These are phyloP conservation scores for Rhamnusium bicolor DNA, from an alignment of 2,888 invertebrate species.

Conservation along the genomic window DNA sequence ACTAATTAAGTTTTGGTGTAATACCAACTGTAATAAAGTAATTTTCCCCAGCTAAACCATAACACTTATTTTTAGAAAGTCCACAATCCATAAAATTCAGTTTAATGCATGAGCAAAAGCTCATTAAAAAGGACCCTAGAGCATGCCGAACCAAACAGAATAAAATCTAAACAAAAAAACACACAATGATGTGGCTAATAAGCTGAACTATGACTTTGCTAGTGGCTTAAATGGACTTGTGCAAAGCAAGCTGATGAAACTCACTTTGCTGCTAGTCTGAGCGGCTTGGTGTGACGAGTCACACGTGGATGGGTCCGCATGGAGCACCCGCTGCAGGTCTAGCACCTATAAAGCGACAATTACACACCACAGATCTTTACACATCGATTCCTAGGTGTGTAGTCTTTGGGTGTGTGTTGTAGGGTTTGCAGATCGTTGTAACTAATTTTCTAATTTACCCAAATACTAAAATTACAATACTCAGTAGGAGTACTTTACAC, in stretches of 20 bases:
- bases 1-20: too few species aligned
- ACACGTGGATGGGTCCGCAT: conserved; percentile 80
- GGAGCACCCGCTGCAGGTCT: conserved; percentile 86
- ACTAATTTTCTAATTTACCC: not conserved
- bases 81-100: not conserved
- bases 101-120: not conserved
- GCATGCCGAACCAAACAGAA: conserved; percentile 15
- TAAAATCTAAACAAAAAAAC: not conserved
- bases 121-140: not conserved
- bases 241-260: conserved; percentile 51
- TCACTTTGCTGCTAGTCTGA: conserved; percentile 69
- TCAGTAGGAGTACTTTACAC: not conserved
- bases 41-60: not conserved
- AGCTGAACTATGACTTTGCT: conserved; percentile 17
- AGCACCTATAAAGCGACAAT: conserved; percentile 78
- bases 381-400: conserved; percentile 2
- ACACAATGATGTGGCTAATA: conserved; percentile 1
- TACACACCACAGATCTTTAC: conserved; percentile 61
- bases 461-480: not conserved
- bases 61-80: not conserved
- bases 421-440: not conserved
- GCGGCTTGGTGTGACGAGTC: conserved; percentile 73
- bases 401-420: not conserved
- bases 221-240: conserved; percentile 17
- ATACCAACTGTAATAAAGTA: not conserved